Conservation (phyloP, 2,113 vertebrate genomes). For the Megaceryle torquata region DNA sequence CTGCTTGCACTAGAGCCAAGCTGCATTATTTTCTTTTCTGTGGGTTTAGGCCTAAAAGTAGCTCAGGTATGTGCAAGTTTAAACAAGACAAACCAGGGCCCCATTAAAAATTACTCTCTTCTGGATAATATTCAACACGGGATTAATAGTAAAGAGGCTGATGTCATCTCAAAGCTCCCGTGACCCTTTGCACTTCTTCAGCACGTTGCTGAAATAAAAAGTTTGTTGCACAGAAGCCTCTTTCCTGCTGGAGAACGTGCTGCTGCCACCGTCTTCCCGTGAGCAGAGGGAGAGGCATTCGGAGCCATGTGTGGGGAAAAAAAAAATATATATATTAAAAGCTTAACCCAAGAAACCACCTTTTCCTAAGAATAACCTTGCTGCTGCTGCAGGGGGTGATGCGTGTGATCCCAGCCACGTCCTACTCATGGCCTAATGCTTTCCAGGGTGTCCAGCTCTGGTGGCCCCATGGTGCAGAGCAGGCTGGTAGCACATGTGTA, state of each 20-base stretch:
- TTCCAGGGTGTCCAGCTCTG: not conserved
- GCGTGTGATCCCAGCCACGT: rapidly evolving
- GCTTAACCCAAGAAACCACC: not conserved
- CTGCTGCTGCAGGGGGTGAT: rapidly evolving
- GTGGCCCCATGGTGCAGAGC: rapidly evolving
- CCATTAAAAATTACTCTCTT: conserved; percentile 68
- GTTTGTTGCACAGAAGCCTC: not conserved
- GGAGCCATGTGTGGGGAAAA: not conserved
- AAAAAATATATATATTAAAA: not conserved
- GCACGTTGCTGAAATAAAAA: not conserved
- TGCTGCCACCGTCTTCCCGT: not conserved
- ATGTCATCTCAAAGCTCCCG: conserved; percentile 49
- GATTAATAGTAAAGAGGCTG: conserved; percentile 57
- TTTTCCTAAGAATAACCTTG: not conserved
- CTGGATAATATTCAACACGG: conserved; percentile 71
- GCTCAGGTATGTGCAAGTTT: conserved; percentile 71
- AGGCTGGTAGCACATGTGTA: not conserved
- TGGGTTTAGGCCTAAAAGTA: conserved; percentile 55
- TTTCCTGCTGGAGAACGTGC: conserved; percentile 40
- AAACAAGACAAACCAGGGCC: conserved; percentile 53
- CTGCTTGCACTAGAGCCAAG: conserved; percentile 29
- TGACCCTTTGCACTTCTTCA: conserved; percentile 53
- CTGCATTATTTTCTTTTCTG: conserved; percentile 63
- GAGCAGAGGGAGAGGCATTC: not conserved
- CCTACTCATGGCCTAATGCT: rapidly evolving